Conservation (phyloP, 1,140 invertebrate genomes). For the Brachionus rubens region DNA sequence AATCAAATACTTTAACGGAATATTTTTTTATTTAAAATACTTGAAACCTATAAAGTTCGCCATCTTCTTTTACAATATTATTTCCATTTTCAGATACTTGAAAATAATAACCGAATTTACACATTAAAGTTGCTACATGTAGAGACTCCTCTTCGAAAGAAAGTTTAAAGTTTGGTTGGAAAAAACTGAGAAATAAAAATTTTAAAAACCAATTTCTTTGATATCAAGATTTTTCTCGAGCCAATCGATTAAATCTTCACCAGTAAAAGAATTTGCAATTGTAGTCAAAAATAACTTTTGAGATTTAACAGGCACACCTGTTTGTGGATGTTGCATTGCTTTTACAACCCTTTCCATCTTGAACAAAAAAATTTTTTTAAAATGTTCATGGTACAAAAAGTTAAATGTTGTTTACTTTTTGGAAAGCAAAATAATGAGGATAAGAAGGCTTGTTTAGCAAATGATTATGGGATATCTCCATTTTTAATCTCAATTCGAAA, state of each 20-base stretch:
- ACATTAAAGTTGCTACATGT: conserved; percentile 34
- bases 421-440: conserved; percentile 35
- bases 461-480: conserved; percentile 42
- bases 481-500: neutral
- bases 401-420: conserved; percentile 15
- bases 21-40: neutral
- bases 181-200: too few species aligned
- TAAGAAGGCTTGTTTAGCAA: conserved; percentile 13
- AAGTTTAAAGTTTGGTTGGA: too few species aligned
- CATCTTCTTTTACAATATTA: conserved; percentile 2
- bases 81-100: conserved; percentile 14
- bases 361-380: neutral
- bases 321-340: conserved; percentile 28
- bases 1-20: too few species aligned
- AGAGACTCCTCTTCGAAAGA: conserved; percentile 19
- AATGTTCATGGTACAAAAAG: neutral
- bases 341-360: conserved; percentile 38
- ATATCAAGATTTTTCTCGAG: neutral
- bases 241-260: conserved; percentile 38
- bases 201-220: conserved; percentile 31
- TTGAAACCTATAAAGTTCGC: conserved; percentile 45
- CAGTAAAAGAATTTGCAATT: conserved; percentile 36
- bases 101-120: conserved; percentile 44
- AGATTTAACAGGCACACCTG: conserved; percentile 30
- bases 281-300: conserved; percentile 45